phyloP scores from a whole-genome alignment of 2,797 vertebrate species.

The Hyperoplus immaculatus region DNA sequence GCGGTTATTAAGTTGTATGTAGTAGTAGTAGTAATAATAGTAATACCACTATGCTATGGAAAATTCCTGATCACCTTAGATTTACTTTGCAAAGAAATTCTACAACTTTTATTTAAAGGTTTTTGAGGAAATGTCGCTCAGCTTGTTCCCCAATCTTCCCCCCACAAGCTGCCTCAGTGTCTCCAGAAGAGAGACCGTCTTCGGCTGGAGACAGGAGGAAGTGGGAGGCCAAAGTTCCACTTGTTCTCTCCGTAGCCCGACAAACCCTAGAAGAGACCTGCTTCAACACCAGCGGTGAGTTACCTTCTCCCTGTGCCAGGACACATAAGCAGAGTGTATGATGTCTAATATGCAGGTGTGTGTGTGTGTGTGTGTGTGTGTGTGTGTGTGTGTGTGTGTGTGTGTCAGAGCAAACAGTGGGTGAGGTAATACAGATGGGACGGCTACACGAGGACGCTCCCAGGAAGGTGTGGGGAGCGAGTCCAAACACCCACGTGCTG shows the following conservation, averaged over 20 bases:
- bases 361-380: slow-evolving; percentile 5
- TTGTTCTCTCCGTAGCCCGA: slow-evolving; percentile 88
- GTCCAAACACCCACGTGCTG: slow-evolving; percentile 88
- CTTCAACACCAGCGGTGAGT: slow-evolving; percentile 83
- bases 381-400: background rate
- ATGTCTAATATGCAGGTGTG: background rate
- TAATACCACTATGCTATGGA: background rate
- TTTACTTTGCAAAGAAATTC: background rate
- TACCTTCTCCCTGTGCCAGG: background rate
- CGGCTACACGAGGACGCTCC: slow-evolving; percentile 83
- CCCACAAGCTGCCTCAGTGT: slow-evolving; percentile 33
- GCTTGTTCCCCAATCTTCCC: background rate
- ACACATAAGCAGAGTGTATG: background rate
- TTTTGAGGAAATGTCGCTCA: background rate
- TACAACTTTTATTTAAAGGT: background rate
- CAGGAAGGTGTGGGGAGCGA: slow-evolving; percentile 89
- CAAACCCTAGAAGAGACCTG: slow-evolving; percentile 88
- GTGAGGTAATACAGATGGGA: slow-evolving; percentile 88
- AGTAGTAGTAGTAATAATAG: background rate
- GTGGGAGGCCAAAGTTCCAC: slow-evolving; percentile 89
- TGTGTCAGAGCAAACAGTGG: slow-evolving; percentile 85
- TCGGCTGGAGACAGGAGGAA: slow-evolving; percentile 90
- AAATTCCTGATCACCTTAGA: background rate
- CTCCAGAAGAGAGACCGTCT: slow-evolving; percentile 73
- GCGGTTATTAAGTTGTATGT: background rate